phyloP scores from a whole-genome alignment of 2,888 invertebrate genomes.

The Chaitophorus viminalis region DNA sequence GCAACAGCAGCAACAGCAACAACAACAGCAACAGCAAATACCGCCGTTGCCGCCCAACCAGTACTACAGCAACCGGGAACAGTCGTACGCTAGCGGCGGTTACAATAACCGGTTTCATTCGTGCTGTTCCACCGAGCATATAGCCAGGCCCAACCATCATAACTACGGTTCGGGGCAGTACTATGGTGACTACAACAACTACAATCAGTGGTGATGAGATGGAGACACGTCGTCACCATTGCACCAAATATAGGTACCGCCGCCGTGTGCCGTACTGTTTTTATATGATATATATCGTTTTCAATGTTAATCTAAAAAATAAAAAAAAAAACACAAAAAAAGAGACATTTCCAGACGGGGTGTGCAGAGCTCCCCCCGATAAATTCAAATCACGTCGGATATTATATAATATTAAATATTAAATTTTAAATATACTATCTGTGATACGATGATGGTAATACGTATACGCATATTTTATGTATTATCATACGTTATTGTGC shows the following conservation, averaged over 20 bases:
- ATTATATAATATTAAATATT: neutral
- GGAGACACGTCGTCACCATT: neutral
- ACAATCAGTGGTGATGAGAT: slow-evolving; percentile 52
- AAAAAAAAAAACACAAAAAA: neutral
- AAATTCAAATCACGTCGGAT: neutral
- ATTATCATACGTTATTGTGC: slow-evolving; percentile 23
- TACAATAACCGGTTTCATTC: slow-evolving; percentile 57
- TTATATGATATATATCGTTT: neutral
- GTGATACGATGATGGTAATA: slow-evolving; percentile 52
- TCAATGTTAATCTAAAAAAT: neutral
- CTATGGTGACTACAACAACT: slow-evolving; percentile 53
- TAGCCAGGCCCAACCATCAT: slow-evolving; percentile 47
- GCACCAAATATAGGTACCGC: neutral
- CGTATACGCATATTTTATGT: slow-evolving; percentile 11
- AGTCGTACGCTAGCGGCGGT: slow-evolving; percentile 41
- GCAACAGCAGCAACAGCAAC: slow-evolving; percentile 34
- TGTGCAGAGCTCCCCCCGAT: neutral
- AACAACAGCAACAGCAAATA: slow-evolving; percentile 5
- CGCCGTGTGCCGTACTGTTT: neutral
- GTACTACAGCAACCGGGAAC: slow-evolving; percentile 38
- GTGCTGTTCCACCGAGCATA: slow-evolving; percentile 57
- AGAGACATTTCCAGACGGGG: neutral
- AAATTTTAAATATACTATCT: slow-evolving; percentile 38
- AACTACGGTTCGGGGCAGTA: slow-evolving; percentile 33
- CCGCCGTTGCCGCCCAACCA: neutral